Evolutionary conservation across 2,888 invertebrate genomes (phyloP), one percentile per base, ranked within the genome.

Genomic region (Drosophila borealis): DNA sequence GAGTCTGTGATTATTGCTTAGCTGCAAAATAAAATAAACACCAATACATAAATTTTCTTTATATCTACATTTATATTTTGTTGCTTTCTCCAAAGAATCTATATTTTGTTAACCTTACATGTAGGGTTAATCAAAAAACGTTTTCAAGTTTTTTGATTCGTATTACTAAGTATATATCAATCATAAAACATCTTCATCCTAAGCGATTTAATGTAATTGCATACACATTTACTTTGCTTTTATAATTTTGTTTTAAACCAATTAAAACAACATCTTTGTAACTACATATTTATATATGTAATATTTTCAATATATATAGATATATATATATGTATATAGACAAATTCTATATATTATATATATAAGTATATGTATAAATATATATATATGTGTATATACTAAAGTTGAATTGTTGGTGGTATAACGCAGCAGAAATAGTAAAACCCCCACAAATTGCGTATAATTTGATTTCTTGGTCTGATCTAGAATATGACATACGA

Each of bases 41-140:
- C 29, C 29, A 29, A 29, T 39, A 42, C 19, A 54, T 13, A 8
- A 14, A 19, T 49, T 4, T 48, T 48, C 21, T 68, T 80, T 65
- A 76, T 72, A 60, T 74, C 88, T 83, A 83, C 88, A 80, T 59
- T 80, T 88, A 88, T 82, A 78, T 87, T 68, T 88, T 70, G 17
- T 62, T 61, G 53, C 76, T 65, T 74, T 77, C 70, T 86, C 68
- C 83, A 82, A 81, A 72, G 55, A 68, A 62, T 78, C 54, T 78
- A 56, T 64, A 14, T 61, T 62, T 51, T 25, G 45, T 70, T 74
- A 70, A 67, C 17, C 82, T 85, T 85, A 82, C 49, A 33, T 36
- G n/a, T 71, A 73, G 48, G 63, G 64, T 68, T 86, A 68, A 74
- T 80, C 83, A 80, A 80, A 82, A 84, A 83, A 68, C 49, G 62